Base-by-base conservation (phyloP, 2,113 vertebrate species). In the Pseudorasbora parva region DNA sequence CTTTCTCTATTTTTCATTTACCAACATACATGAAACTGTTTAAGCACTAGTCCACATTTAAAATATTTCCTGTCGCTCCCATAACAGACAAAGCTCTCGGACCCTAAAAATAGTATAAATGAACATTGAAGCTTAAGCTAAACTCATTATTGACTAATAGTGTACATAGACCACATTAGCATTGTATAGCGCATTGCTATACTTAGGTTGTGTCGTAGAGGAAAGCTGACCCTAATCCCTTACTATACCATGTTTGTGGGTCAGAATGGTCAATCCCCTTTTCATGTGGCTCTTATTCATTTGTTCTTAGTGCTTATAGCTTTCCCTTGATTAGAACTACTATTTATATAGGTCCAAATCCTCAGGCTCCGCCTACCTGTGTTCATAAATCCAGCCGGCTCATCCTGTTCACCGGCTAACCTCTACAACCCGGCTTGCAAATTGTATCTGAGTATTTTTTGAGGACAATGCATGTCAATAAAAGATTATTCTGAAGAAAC, bases 321-420 rank as follows among this genome's bases (percentile, higher is more conserved):
- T 81, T 49, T 87, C 60, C 74, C 69, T 57, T 82, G 54, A 87
- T 84, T 84, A 84, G 78, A 33, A 57, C 27, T 82, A 47, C 86
- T 87, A 87, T 84, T 87, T 77, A 69, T 78, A 69, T 27, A 54
- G n/a, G n/a, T 49, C 25, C 77, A 86, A 84, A 84, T 76, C 82
- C 82, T 62, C 75, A 84, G 43, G 54, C 62, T 84, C 49, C 56
- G 21, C 80, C 59, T 19, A 76, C n/a, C 57, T 1, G 19, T 41
- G 12, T 54, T 14, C 19, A 43, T 69, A 86, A 86, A 83, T 86
- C 82, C 69, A 79, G 25, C 30, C 57, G n/a, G 69, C 66, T 59
- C 47, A 41, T 82, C 72, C 78, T 77, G 60, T 51, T 81, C 49
- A 76, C 84, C 43, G 6, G 81, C 41, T 86, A 73, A 79, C 81